These are phyloP conservation scores for Diplodus sargus DNA, from an alignment of 2,797 vertebrate genomes.

Conservation along the genomic window DNA sequence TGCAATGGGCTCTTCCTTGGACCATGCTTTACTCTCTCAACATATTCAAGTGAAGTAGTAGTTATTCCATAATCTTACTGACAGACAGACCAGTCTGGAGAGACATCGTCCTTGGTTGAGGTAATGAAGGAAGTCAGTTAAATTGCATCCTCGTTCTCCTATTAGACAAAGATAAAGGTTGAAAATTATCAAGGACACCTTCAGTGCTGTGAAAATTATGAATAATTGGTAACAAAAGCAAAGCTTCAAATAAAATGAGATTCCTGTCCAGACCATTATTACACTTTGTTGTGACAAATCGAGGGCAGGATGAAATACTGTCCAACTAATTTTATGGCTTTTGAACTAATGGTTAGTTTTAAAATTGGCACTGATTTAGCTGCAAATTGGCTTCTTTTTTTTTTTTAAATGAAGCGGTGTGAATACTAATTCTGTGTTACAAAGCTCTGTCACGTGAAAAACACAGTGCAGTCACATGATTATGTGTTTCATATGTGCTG, in stretches of 20 bases:
- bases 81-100: no score
- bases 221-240: slow-evolving; percentile 31
- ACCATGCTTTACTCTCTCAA: no score
- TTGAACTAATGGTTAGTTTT: slow-evolving; percentile 43
- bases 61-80: no score
- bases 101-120: no score
- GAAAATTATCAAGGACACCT: slow-evolving; percentile 25
- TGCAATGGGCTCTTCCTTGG: no score
- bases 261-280: slow-evolving; percentile 12
- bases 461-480: slow-evolving; percentile 17
- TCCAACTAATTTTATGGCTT: slow-evolving; percentile 41
- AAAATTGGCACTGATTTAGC: slow-evolving; percentile 48
- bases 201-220: slow-evolving; percentile 14
- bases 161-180: slow-evolving; percentile 19
- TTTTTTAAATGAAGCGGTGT: slow-evolving; percentile 21
- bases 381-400: slow-evolving; percentile 40
- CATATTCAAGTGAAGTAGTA: no score
- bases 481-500: neutral
- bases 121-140: slow-evolving; percentile 14
- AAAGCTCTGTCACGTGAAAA: slow-evolving; percentile 32
- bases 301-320: slow-evolving; percentile 23
- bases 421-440: slow-evolving; percentile 40
- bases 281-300: slow-evolving; percentile 14
- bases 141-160: neutral
- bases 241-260: slow-evolving; percentile 21